Percentiles rank a stretch among this genome's conserved stretches.
Conservation (phyloP, 1,140 invertebrate genomes). For the Cydia amplana region DNA sequence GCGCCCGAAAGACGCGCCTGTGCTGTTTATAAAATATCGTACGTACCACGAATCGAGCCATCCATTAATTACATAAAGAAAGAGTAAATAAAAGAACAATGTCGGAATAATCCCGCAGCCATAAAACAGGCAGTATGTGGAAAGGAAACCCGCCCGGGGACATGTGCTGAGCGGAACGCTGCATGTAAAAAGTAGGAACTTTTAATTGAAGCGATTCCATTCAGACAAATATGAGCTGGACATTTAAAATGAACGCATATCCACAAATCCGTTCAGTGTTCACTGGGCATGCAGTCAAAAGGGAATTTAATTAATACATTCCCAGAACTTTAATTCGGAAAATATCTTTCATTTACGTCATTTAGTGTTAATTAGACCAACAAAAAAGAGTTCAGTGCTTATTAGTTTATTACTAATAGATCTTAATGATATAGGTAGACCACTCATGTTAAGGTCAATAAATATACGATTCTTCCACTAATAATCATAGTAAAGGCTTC, state of each 20-base stretch:
- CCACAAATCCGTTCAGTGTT: constrained; percentile 15
- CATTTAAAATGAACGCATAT: constrained; percentile 15
- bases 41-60: too few species aligned
- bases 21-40: too few species aligned
- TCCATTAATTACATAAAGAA: background rate
- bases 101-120: background rate
- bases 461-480: too few species aligned
- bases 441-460: too few species aligned
- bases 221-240: constrained; percentile 12
- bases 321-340: background rate
- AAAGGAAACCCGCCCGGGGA: background rate
- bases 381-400: background rate
- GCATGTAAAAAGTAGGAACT: constrained; percentile 10
- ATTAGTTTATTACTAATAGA: background rate
- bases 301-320: constrained; percentile 10
- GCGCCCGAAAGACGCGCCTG: too few species aligned
- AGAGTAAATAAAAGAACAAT: background rate
- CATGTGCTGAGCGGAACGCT: background rate
- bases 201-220: constrained; percentile 9
- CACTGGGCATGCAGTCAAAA: constrained; percentile 4
- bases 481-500: too few species aligned
- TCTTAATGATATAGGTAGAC: too few species aligned
- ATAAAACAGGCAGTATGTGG: background rate
- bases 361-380: background rate
- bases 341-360: background rate